These are phyloP conservation scores for Ruditapes philippinarum DNA, from an alignment of 1,140 invertebrate genomes.

Conservation along the genomic window DNA sequence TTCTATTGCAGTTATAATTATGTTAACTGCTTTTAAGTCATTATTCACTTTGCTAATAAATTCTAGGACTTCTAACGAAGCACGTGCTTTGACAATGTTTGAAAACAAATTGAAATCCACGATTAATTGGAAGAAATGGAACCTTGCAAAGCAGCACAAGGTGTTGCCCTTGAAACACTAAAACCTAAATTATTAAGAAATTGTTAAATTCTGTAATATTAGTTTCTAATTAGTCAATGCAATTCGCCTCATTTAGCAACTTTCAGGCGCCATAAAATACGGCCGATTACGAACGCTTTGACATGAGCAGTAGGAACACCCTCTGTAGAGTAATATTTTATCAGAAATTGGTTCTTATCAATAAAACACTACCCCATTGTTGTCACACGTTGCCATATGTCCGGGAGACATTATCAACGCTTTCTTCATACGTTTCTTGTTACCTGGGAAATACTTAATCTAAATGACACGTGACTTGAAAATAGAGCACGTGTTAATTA, in stretches of 20 bases:
- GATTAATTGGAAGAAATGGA: too few relatives aligned
- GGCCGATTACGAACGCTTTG: neutral
- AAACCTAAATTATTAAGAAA: too few relatives aligned
- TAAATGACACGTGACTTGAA: neutral
- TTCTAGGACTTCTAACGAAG: too few relatives aligned
- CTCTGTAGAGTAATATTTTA: neutral
- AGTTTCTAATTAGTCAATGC: neutral
- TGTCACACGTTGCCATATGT: constrained; percentile 15
- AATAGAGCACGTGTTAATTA: constrained; percentile 31
- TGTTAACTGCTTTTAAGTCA: too few relatives aligned
- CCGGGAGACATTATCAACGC: constrained; percentile 1
- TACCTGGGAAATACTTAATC: constrained; percentile 20
- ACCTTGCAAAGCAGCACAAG: too few relatives aligned
- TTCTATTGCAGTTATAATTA: too few relatives aligned
- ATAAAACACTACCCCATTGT: neutral
- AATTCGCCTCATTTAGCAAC: neutral
- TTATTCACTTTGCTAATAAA: too few relatives aligned
- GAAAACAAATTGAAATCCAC: too few relatives aligned
- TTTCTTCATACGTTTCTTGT: constrained; percentile 15
- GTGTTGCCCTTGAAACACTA: too few relatives aligned
- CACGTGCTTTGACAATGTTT: too few relatives aligned
- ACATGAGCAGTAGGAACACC: neutral
- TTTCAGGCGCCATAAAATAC: neutral
- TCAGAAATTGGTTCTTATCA: constrained; percentile 5
- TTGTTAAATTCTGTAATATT: neutral